Conservation (phyloP, 1,140 invertebrate genomes). For the Dreissena rostriformis region DNA sequence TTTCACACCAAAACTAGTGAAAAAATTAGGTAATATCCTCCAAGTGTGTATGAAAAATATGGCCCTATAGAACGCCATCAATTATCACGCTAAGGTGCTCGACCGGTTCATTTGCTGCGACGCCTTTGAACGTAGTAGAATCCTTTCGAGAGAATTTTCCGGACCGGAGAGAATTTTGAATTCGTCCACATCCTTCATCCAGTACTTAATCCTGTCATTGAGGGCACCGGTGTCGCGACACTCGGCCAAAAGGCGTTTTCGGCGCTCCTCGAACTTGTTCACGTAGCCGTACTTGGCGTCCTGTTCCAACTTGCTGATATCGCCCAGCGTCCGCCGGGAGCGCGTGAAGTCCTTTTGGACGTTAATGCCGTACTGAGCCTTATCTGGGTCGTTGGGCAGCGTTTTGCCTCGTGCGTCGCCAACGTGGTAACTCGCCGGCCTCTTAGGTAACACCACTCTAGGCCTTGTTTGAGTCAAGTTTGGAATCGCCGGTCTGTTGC, state of each 20-base stretch:
- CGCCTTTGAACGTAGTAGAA: constrained; percentile 30
- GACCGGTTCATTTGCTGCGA: neutral
- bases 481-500: neutral
- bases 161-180: constrained; percentile 54
- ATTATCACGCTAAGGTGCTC: constrained; percentile 36
- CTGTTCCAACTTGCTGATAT: constrained; percentile 62
- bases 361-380: constrained; percentile 53
- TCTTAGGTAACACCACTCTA: neutral
- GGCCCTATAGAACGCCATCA: no score
- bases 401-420: neutral
- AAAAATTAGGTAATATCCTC: no score
- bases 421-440: constrained; percentile 24
- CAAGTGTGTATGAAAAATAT: no score
- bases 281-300: constrained; percentile 61
- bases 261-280: constrained; percentile 59
- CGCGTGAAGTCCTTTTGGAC: constrained; percentile 55
- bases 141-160: constrained; percentile 44
- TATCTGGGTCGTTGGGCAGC: constrained; percentile 1
- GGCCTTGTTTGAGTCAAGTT: neutral
- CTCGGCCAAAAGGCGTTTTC: constrained; percentile 47
- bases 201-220: constrained; percentile 52
- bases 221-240: constrained; percentile 56
- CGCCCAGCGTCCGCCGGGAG: constrained; percentile 58
- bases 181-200: constrained; percentile 56
- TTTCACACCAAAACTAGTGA: no score